phyloP scores from a whole-genome alignment of 2,888 invertebrate species.

The Noctua janthe region DNA sequence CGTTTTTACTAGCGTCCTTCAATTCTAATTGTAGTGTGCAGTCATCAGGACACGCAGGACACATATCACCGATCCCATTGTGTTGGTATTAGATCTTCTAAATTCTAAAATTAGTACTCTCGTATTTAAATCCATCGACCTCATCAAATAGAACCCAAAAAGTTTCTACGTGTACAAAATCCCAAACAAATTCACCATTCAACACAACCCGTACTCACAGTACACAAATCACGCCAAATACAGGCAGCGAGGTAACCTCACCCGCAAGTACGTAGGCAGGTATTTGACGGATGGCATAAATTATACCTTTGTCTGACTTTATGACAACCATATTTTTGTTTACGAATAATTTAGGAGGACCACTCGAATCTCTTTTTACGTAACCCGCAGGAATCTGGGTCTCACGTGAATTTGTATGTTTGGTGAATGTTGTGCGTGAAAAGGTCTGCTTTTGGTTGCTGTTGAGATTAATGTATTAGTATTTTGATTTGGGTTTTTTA shows the following conservation, averaged over 20 bases:
- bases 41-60: no score
- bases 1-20: no score
- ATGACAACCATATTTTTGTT: slow-evolving; percentile 64
- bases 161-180: background rate
- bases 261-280: slow-evolving; percentile 41
- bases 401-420: slow-evolving; percentile 43
- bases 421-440: slow-evolving; percentile 20
- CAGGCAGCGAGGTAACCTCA: slow-evolving; percentile 30
- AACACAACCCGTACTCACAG: background rate
- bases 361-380: slow-evolving; percentile 48
- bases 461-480: slow-evolving; percentile 32
- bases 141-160: slow-evolving; percentile 10
- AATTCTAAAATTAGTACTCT: background rate
- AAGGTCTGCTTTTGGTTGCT: slow-evolving; percentile 41
- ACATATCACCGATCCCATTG: no score
- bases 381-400: slow-evolving; percentile 27
- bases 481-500: background rate
- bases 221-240: slow-evolving; percentile 56
- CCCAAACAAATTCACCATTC: slow-evolving; percentile 20
- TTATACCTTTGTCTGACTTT: slow-evolving; percentile 65
- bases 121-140: background rate
- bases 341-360: slow-evolving; percentile 59
- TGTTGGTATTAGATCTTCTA: no score
- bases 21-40: no score
- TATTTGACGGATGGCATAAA: slow-evolving; percentile 63